Conservation (phyloP, 2,113 vertebrate species). For the Neofelis nebulosa region DNA sequence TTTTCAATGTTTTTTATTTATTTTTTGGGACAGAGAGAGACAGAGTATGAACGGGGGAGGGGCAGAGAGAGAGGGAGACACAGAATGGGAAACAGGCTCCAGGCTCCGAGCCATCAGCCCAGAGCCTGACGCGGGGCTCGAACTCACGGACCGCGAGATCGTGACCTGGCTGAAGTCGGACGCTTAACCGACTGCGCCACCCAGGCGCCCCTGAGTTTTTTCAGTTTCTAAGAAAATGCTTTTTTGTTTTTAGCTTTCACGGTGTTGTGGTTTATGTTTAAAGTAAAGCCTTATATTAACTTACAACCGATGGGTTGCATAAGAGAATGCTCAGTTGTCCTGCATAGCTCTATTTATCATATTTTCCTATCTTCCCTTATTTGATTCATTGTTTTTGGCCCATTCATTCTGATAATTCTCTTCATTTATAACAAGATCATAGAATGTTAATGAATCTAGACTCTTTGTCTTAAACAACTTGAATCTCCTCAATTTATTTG, state of each 20-base stretch:
- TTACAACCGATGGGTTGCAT: background rate
- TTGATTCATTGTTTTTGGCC: conserved; percentile 22
- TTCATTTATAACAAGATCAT: conserved; percentile 41
- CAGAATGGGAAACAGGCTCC: too few species aligned
- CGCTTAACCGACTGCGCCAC: too few species aligned
- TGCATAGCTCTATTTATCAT: background rate
- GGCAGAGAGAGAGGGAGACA: too few species aligned
- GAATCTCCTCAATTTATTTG: background rate
- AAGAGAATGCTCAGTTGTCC: background rate
- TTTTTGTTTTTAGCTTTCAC: background rate
- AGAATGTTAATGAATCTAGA: background rate
- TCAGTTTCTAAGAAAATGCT: background rate
- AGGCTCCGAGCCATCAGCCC: too few species aligned
- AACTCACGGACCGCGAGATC: too few species aligned
- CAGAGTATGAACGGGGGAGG: too few species aligned
- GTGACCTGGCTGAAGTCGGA: too few species aligned
- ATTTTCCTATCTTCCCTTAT: background rate
- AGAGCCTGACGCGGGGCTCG: too few species aligned
- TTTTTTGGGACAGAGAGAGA: too few species aligned
- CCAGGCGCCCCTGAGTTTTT: too few species aligned
- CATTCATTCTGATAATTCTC: background rate
- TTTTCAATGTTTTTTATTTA: too few species aligned
- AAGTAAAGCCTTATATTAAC: background rate
- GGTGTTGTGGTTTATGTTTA: background rate
- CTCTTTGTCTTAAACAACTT: conserved; percentile 27